Evolutionary conservation across 2,797 vertebrate species (phyloP).

Genomic region (Squalus acanthias): DNA sequence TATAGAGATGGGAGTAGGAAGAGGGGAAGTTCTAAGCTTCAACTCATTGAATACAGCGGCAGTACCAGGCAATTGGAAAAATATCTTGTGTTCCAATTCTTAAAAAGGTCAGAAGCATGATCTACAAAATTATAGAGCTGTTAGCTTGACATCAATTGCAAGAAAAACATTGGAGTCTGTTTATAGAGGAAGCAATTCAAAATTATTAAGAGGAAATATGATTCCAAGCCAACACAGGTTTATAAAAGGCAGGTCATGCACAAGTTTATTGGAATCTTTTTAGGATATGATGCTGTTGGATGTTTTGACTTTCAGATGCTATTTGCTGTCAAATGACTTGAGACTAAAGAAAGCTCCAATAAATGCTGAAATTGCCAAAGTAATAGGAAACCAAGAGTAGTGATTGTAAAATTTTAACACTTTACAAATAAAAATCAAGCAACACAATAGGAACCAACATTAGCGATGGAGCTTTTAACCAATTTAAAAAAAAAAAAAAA

Average conservation of each 20-base stretch:
- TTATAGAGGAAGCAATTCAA: constrained; percentile 26
- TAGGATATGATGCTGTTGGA: neutral
- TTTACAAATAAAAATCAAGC: neutral
- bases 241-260: neutral
- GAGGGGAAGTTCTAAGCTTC: neutral
- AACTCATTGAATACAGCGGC: neutral
- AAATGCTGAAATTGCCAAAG: neutral
- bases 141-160: neutral
- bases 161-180: neutral
- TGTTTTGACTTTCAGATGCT: neutral
- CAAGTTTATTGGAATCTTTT: neutral
- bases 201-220: constrained; percentile 9
- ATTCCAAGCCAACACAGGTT: neutral
- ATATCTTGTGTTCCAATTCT: neutral
- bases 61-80: neutral
- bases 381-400: neutral
- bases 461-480: neutral
- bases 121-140: neutral
- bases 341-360: neutral
- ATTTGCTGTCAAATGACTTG: neutral
- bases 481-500: neutral
- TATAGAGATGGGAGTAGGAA: neutral
- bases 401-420: neutral
- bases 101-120: neutral
- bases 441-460: neutral